Conservation (phyloP, 2,888 invertebrate genomes). For the Dasypolia templi region DNA sequence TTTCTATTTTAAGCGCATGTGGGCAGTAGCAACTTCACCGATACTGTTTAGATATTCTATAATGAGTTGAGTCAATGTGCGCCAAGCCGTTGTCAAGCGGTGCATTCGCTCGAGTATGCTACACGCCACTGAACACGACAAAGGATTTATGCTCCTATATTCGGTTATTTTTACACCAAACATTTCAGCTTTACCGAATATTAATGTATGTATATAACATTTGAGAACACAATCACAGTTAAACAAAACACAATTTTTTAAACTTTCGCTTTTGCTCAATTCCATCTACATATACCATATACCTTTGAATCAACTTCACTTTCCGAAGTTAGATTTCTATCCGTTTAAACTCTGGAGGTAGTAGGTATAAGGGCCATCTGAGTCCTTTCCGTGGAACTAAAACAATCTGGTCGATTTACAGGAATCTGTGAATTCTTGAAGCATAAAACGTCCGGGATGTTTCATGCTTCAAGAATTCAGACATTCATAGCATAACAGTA, state of each 20-base stretch:
- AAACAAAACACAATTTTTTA: background rate
- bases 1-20: constrained; percentile 38
- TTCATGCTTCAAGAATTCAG: no score
- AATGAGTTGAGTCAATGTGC: constrained; percentile 53
- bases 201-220: background rate
- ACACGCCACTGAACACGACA: constrained; percentile 60
- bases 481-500: background rate
- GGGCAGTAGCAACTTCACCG: constrained; percentile 28
- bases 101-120: constrained; percentile 63
- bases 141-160: constrained; percentile 63
- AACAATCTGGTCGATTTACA: constrained; percentile 17
- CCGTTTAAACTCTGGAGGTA: constrained; percentile 18
- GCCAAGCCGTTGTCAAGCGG: constrained; percentile 64
- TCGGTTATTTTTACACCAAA: constrained; percentile 53
- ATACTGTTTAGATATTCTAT: constrained; percentile 37
- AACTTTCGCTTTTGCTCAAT: background rate
- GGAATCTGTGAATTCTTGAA: constrained; percentile 32
- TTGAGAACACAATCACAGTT: background rate
- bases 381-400: constrained; percentile 26
- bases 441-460: background rate
- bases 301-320: background rate
- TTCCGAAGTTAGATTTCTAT: constrained; percentile 7
- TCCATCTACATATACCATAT: constrained; percentile 8
- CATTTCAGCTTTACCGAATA: constrained; percentile 22
- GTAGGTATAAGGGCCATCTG: constrained; percentile 10